Percentiles rank a stretch among this genome's conserved stretches.
Conservation (phyloP, 2,797 vertebrate species). For the Nothura maculosa region DNA sequence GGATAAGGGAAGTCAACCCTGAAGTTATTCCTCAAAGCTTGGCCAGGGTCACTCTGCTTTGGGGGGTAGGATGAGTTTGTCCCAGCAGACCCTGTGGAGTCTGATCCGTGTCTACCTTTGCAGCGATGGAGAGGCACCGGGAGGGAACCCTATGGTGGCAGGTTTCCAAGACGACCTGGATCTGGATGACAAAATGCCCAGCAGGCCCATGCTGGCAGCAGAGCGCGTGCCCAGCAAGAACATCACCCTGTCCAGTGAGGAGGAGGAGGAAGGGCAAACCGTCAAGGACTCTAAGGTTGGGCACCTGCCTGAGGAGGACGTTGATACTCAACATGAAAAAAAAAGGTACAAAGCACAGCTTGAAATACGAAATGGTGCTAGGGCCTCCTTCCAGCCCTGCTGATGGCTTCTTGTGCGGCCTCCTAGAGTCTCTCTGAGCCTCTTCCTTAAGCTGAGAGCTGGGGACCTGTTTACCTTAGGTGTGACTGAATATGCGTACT, state of each 20-base stretch:
- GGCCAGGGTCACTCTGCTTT: neutral
- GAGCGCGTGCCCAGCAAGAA: constrained; percentile 81
- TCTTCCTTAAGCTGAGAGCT: neutral
- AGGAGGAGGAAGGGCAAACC: constrained; percentile 84
- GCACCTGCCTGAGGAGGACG: constrained; percentile 67
- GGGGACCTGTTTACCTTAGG: neutral
- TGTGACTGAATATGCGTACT: neutral
- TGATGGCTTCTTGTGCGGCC: neutral
- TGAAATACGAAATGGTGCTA: neutral
- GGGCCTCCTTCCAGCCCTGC: neutral
- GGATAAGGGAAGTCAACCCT: fast-evolving
- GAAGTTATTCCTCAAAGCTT: neutral
- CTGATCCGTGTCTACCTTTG: neutral
- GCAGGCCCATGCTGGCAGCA: constrained; percentile 39
- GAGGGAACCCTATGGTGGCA: constrained; percentile 94
- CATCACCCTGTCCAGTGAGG: constrained; percentile 88
- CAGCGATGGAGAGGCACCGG: constrained; percentile 87
- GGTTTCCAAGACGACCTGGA: constrained; percentile 95
- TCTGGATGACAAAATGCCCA: constrained; percentile 84
- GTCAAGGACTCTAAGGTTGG: neutral
- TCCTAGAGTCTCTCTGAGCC: neutral
- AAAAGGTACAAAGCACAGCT: constrained; percentile 78
- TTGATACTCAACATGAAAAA: constrained; percentile 76
- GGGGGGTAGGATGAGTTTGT: neutral
- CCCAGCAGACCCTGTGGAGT: neutral